These are phyloP conservation scores for Dasyprocta punctata DNA, from an alignment of 2,113 vertebrate genomes.

Conservation along the genomic window DNA sequence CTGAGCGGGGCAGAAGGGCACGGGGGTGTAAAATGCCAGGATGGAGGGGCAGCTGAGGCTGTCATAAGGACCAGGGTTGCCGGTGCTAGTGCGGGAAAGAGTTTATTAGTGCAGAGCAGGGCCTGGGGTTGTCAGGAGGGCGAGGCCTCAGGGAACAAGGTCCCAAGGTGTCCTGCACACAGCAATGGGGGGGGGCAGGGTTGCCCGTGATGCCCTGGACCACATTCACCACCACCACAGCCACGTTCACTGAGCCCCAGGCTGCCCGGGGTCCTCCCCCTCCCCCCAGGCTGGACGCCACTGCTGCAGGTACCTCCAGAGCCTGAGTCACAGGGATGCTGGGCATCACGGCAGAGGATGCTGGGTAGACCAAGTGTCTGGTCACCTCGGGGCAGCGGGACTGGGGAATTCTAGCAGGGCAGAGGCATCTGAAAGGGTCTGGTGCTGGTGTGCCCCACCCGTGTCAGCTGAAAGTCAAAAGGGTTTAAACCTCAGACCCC, in stretches of 20 bases:
- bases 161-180: accelerated
- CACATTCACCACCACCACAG: background rate
- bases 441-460: too few relatives aligned
- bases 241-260: accelerated
- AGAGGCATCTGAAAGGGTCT: background rate
- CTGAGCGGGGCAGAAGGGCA: background rate
- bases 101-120: accelerated
- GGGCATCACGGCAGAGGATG: background rate
- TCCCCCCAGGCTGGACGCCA: accelerated
- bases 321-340: accelerated
- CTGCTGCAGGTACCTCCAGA: background rate
- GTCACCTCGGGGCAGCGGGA: background rate
- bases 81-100: background rate
- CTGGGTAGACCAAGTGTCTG: background rate
- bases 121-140: background rate
- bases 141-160: background rate
- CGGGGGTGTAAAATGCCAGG: accelerated
- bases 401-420: background rate
- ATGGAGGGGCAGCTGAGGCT: accelerated
- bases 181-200: background rate
- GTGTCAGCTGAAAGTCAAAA: background rate
- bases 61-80: background rate
- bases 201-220: background rate
- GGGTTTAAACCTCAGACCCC: background rate
- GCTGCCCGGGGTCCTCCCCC: background rate